A percentile compares a stretch with the other conserved stretches of the same genome.
These are phyloP conservation scores for Oedothorax gibbosus DNA, from an alignment of 1,140 invertebrate genomes.

Conservation along the genomic window DNA sequence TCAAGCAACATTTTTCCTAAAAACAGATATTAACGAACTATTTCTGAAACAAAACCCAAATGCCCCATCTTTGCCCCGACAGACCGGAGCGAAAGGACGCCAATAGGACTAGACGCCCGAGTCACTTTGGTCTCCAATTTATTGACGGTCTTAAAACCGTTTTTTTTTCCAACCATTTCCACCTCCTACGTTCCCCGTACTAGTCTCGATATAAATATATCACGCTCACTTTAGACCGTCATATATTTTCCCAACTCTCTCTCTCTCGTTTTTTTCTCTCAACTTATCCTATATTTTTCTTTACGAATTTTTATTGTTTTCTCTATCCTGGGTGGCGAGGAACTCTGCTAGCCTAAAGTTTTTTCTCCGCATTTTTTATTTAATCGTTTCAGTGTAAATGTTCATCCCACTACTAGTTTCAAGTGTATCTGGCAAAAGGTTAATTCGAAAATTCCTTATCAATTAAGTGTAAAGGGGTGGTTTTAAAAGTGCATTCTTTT, in stretches of 20 bases:
- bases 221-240: slow-evolving; percentile 49
- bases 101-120: slow-evolving; percentile 41
- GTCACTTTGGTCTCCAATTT: slow-evolving; percentile 51
- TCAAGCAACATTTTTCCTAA: no score
- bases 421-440: no score
- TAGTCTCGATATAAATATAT: slow-evolving; percentile 53
- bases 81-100: slow-evolving; percentile 4
- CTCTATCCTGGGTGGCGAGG: slow-evolving; percentile 11
- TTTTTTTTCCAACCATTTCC: slow-evolving; percentile 30
- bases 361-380: not conserved
- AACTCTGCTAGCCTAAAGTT: slow-evolving; percentile 6
- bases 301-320: slow-evolving; percentile 41
- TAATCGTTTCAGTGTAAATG: not conserved
- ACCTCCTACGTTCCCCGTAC: not conserved
- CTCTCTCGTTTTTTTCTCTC: slow-evolving; percentile 11
- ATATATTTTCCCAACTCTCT: slow-evolving; percentile 45
- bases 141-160: slow-evolving; percentile 60
- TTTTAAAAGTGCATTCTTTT: no score
- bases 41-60: no score
- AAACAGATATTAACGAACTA: no score
- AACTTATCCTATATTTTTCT: not conserved
- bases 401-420: no score
- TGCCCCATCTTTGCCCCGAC: no score
- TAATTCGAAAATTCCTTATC: no score
- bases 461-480: no score